Evolutionary conservation across 2,113 vertebrate species (phyloP), one percentile per base, ranked within the genome.

Genomic region (Gila orcuttii): DNA sequence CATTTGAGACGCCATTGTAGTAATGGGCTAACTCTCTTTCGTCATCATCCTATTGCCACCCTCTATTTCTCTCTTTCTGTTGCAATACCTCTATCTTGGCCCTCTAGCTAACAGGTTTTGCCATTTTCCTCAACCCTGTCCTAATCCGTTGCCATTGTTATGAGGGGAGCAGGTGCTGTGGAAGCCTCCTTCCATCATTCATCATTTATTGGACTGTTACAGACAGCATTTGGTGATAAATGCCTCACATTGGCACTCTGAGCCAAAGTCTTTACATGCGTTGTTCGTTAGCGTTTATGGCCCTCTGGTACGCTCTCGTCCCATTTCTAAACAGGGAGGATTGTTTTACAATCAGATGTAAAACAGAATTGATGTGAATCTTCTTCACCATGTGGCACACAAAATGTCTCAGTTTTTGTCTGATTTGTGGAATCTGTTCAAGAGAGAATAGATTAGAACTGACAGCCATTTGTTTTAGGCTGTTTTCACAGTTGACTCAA

Each of bases 11-110:
- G 1, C 19, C 13, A 12, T 82, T 50, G 39, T 77, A 39, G 42
- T n/a, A 76, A 76, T 85, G 59, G 74, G 47, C 42, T 84, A 28
- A 47, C 31, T 79, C 47, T 79, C 47, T 79, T 39, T 57, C 33
- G 42, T 87, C 89, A 91, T 86, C 83, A 1, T 83, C 89, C 89
- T 86, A 89, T 84, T 91, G 83, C 87, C 84, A 45, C 85, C 79
- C 76, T 52, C 25, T 76, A 83, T 82, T 80, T 86, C 42, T 68
- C 86, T 83, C 77, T 87, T 89, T 85, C 85, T 87, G 83, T 89
- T 82, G 31, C 50, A 33, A 45, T 83, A 36, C 11, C 50, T 71
- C 45, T 73, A 19, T 60, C 52, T 47, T 17, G 5, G n/a, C 83
- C 42, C 12, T 4, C 25, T 36, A 21, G 50, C 13, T 9, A 39